Base-by-base conservation (phyloP, 2,113 vertebrate species). In the Serilophus lunatus region DNA sequence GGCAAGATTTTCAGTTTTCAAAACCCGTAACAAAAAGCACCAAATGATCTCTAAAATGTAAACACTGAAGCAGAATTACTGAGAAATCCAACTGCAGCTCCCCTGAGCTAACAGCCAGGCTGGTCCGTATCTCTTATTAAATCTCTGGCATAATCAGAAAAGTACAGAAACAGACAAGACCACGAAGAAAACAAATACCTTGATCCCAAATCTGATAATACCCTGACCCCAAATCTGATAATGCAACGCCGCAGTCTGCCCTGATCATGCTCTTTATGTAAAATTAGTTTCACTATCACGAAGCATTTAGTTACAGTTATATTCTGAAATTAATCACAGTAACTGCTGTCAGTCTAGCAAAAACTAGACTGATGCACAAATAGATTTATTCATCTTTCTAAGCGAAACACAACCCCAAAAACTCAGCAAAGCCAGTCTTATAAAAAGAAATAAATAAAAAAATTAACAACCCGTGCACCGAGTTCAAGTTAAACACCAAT, bases 261-360 rank as follows among this genome's bases (percentile, higher is more conserved):
- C 65, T 61, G 14, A 5, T 26, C 7, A 8, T 16, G 14, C 24
- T 51, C 49, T 40, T 40, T 38, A 57, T 4, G 18, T 36, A 64
- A 70, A 93, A 79, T 23, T 64, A 86, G 57, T 87, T 93, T 87
- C 70, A 40, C 33, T 89, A 49, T 91, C 78, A 88, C 72, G 51
- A 94, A 82, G 28, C 24, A 4, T 29, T 60, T 84, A 90, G 69
- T 75, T 86, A 38, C 50, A 25, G 4, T 95, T 61, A 64, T 31
- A 72, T 89, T 90, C 59, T 82, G 22, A 10, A 65, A 79, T 96
- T 97, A 95, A 94, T 91, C 22, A 49, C 57, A 65, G 35, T 53
- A 66, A 26, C 33, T 60, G 47, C 51, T 70, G 25, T 18, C 11
- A 36, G 20, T 49, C 33, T 81, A 91, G 64, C 71, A 92, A 82